These are phyloP conservation scores for Daubentonia madagascariensis DNA, from an alignment of 2,113 vertebrate genomes.

Conservation along the genomic window DNA sequence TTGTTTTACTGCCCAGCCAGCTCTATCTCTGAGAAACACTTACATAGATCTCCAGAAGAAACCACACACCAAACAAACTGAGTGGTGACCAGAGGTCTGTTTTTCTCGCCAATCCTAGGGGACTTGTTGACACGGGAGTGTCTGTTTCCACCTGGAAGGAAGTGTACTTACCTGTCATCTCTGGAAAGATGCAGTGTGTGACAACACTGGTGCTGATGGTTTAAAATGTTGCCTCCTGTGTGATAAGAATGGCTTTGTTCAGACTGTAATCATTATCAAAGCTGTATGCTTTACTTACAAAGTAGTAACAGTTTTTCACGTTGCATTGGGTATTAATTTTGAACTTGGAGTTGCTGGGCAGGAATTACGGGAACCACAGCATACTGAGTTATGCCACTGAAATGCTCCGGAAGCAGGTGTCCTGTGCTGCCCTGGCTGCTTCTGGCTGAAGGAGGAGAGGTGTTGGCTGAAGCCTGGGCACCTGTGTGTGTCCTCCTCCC, in stretches of 20 bases:
- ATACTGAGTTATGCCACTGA: neutral
- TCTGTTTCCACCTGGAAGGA: neutral
- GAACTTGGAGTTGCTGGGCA: neutral
- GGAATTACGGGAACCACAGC: neutral
- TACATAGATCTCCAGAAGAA: neutral
- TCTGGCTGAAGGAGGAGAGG: neutral
- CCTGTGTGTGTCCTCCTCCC: neutral
- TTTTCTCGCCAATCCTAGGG: neutral
- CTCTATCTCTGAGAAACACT: neutral
- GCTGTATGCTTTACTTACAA: constrained; percentile 7
- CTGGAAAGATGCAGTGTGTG: neutral
- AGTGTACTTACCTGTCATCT: neutral
- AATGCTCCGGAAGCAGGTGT: neutral
- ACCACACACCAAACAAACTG: neutral
- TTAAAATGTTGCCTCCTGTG: neutral
- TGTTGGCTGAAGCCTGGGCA: neutral
- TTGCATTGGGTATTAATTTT: neutral
- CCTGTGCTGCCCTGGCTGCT: neutral
- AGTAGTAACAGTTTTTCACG: neutral
- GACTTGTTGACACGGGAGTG: neutral
- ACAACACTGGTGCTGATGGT: neutral
- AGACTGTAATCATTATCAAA: neutral
- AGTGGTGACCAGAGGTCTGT: neutral
- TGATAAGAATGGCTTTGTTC: neutral
- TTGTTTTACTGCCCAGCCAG: neutral